Conservation (phyloP, 2,888 invertebrate species). For the Cryptus viduatorius region DNA sequence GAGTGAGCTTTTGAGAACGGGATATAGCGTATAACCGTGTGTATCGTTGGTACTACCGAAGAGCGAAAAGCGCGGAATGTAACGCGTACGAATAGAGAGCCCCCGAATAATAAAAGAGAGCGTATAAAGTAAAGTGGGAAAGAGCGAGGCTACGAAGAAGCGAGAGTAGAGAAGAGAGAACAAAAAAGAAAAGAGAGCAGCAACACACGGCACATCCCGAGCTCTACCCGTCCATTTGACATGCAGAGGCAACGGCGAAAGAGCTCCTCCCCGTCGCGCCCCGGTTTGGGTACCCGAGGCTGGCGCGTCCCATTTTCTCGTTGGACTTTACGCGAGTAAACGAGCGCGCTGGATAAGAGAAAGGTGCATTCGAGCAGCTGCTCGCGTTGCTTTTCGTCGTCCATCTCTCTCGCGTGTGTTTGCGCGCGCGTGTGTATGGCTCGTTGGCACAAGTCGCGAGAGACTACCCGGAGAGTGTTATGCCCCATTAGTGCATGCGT, state of each 20-base stretch:
- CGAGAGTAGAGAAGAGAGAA: slow-evolving; percentile 16
- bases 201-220: neutral
- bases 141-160: slow-evolving; percentile 14
- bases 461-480: slow-evolving; percentile 59
- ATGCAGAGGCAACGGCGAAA: slow-evolving; percentile 44
- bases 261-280: neutral
- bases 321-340: slow-evolving; percentile 32
- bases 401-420: neutral
- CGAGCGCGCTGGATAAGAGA: neutral
- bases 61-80: slow-evolving; percentile 38
- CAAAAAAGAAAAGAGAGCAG: slow-evolving; percentile 37
- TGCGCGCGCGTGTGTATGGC: slow-evolving; percentile 27
- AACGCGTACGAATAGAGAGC: slow-evolving; percentile 35
- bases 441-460: slow-evolving; percentile 57
- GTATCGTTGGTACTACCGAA: neutral
- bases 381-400: slow-evolving; percentile 28
- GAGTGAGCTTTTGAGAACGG: slow-evolving; percentile 24
- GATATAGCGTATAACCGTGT: neutral
- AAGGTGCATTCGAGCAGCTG: slow-evolving; percentile 46
- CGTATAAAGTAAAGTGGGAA: slow-evolving; percentile 37
- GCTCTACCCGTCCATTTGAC: slow-evolving; percentile 55
- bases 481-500: slow-evolving; percentile 54
- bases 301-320: slow-evolving; percentile 53
- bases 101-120: slow-evolving; percentile 38
- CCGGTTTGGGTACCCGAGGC: slow-evolving; percentile 38